These are phyloP conservation scores for Orussus abietinus DNA, from an alignment of 1,140 invertebrate species.

Conservation along the genomic window DNA sequence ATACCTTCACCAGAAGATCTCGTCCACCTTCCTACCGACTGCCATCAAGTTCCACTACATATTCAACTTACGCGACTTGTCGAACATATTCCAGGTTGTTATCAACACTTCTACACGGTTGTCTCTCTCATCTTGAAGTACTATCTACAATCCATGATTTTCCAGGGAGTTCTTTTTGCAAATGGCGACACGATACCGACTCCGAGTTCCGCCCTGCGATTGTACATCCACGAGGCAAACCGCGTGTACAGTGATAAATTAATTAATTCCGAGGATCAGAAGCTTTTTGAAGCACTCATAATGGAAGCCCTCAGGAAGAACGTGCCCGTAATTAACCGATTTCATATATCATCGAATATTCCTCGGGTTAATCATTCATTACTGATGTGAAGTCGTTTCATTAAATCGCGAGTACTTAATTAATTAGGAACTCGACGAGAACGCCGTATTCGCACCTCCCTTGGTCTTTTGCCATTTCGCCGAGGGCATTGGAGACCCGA, in stretches of 20 bases:
- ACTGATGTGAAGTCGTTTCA: no score
- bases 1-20: slow-evolving; percentile 72
- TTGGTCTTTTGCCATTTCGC: slow-evolving; percentile 89
- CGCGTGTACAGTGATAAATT: slow-evolving; percentile 90
- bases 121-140: not conserved
- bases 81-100: slow-evolving; percentile 81
- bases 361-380: no score
- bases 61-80: slow-evolving; percentile 89
- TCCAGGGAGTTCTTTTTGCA: slow-evolving; percentile 85
- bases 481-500: slow-evolving; percentile 84
- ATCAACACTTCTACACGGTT: not conserved
- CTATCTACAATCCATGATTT: slow-evolving; percentile 1
- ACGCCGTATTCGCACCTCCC: slow-evolving; percentile 64
- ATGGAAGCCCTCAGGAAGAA: slow-evolving; percentile 78
- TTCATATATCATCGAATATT: no score
- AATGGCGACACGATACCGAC: slow-evolving; percentile 70
- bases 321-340: slow-evolving; percentile 62
- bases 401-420: slow-evolving; percentile 1
- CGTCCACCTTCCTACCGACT: slow-evolving; percentile 78
- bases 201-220: slow-evolving; percentile 66
- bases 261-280: slow-evolving; percentile 65
- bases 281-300: slow-evolving; percentile 70
- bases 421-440: slow-evolving; percentile 62
- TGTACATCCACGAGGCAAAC: slow-evolving; percentile 87
- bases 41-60: slow-evolving; percentile 94